These are phyloP conservation scores for Oncorhynchus masou DNA, from an alignment of 2,113 vertebrate genomes.

Conservation along the genomic window DNA sequence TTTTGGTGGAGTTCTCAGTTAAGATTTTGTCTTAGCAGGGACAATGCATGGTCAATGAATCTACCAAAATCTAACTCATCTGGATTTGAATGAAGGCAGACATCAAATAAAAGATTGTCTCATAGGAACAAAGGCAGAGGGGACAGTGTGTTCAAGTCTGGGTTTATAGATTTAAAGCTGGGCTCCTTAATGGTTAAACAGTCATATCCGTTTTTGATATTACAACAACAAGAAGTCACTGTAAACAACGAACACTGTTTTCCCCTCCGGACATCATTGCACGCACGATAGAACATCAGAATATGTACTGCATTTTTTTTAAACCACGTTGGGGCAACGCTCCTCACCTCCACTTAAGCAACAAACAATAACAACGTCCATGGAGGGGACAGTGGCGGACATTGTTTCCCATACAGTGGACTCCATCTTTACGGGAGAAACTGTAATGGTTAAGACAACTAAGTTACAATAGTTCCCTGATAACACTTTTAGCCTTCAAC, in stretches of 20 bases:
- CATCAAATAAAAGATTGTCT: slow-evolving; percentile 14
- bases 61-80: slow-evolving; percentile 5
- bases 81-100: not conserved
- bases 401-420: too few relatives aligned
- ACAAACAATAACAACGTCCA: too few relatives aligned
- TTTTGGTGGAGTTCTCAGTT: slow-evolving; percentile 23
- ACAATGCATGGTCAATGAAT: slow-evolving; percentile 2
- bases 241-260: too few relatives aligned
- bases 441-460: not conserved
- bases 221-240: too few relatives aligned
- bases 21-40: slow-evolving; percentile 7
- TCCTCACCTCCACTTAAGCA: too few relatives aligned
- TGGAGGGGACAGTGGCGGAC: too few relatives aligned
- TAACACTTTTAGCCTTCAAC: not conserved
- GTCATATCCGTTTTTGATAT: too few relatives aligned
- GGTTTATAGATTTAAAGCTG: not conserved
- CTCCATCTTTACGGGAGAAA: not conserved
- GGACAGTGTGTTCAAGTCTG: not conserved
- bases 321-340: not conserved
- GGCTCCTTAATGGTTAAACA: too few relatives aligned
- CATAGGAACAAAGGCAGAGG: slow-evolving; percentile 9
- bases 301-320: not conserved
- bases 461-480: slow-evolving; percentile 5
- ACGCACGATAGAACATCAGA: too few relatives aligned
- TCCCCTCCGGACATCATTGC: too few relatives aligned